These are phyloP conservation scores for Oenanthe oenanthe DNA, from an alignment of 2,113 vertebrate species.

Conservation along the genomic window DNA sequence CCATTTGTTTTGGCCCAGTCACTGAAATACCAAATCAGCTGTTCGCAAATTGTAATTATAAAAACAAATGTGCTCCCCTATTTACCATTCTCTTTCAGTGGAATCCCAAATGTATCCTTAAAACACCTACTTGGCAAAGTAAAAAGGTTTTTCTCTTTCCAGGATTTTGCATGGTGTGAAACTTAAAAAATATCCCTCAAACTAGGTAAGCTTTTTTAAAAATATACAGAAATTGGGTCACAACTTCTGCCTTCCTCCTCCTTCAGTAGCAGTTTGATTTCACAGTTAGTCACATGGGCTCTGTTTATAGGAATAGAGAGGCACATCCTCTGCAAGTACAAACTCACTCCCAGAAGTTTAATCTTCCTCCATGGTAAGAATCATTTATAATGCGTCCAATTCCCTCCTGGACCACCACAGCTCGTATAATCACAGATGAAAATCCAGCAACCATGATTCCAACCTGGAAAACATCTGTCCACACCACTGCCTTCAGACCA, in stretches of 20 bases:
- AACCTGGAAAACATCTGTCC: conserved; percentile 92
- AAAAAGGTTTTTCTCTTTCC: background rate
- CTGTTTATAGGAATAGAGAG: background rate
- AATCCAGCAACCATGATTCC: conserved; percentile 89
- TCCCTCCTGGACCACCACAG: conserved; percentile 79
- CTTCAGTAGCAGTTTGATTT: background rate
- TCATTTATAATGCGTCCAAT: conserved; percentile 79
- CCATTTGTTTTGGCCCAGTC: background rate
- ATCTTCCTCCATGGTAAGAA: conserved; percentile 82
- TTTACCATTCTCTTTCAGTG: background rate
- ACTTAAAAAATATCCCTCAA: background rate
- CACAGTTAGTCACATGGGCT: background rate
- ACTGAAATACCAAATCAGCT: background rate
- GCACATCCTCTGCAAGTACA: background rate
- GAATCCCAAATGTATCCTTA: background rate
- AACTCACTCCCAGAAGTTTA: conserved; percentile 91
- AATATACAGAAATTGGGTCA: background rate
- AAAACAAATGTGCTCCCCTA: background rate
- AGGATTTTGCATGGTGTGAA: background rate
- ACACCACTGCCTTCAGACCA: conserved; percentile 91
- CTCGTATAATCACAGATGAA: conserved; percentile 82
- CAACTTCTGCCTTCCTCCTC: background rate
- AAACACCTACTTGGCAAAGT: background rate
- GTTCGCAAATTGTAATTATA: background rate
- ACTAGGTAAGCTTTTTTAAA: background rate